Evolutionary conservation across 1,140 invertebrate species (phyloP), one percentile per base, ranked within the genome.

Genomic region (Dolichoris vasculosae): DNA sequence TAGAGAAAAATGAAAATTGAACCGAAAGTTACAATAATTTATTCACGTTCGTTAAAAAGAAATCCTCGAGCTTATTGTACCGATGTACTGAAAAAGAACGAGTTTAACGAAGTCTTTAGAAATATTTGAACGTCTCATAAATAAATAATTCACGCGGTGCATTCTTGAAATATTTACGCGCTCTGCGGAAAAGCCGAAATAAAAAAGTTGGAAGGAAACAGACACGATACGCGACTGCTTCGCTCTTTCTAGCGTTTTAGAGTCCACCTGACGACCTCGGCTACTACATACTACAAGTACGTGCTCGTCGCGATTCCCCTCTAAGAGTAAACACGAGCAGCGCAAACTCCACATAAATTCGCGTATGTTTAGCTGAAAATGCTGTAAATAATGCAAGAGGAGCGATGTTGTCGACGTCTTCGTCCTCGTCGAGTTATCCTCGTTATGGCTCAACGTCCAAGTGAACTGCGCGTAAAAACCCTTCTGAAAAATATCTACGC

Each of bases 311-410:
- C 63, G 23, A 40, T 59, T 82, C 43, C 26, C 59, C 40, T 26
- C 23, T 23, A 38, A 11, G 79, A 81, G 77, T 43, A 69, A 81
- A 81, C 64, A 67, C n/a, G 30, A 40, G 17, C 38, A 4, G 26
- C 20, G 63, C 77, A 82, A 51, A 73, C 32, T 20, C 9, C 17
- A 32, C 46, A 48, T 59, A 55, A 73, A 82, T 20, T 75, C 69
- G 69, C 8, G 48, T 51, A 35, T 75, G 69, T 82, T 82, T 82
- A 82, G 46, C 32, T 30, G 48, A 63, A 83, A 83, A 83, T 43
- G 32, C 35, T 38, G 69, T 55, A 83, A 83, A 83, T 83, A 76
- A 83, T 76, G 82, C 71, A 83, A 13, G n/a, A 71, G 43, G 79
- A 69, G 26, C 79, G 32, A 17, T 51, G 7, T 51, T 17, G 48